Percentiles rank a stretch among this genome's conserved stretches.
Conservation (phyloP, 2,888 invertebrate species). For the Drosophila hamatofila region DNA sequence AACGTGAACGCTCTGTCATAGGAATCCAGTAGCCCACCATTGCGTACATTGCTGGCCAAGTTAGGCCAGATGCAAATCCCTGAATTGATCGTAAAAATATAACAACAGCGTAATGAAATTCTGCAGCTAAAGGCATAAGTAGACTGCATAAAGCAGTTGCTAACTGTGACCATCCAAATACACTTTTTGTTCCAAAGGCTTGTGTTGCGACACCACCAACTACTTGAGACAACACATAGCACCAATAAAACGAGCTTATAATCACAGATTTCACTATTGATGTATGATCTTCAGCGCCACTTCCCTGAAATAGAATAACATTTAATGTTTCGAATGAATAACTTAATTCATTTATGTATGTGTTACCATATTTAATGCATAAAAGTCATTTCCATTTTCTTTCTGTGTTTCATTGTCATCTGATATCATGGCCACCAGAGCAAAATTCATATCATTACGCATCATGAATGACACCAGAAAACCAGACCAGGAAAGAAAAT, state of each 20-base stretch:
- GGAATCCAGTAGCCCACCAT: conserved; percentile 91
- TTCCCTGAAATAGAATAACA: conserved; percentile 45
- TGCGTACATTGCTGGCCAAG: conserved; percentile 92
- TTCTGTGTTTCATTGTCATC: conserved; percentile 42
- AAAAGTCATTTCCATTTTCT: conserved; percentile 31
- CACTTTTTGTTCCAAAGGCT: conserved; percentile 89
- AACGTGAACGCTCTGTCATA: conserved; percentile 89
- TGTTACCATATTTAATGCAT: conserved; percentile 61
- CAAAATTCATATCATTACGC: conserved; percentile 90
- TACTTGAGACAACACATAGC: conserved; percentile 90
- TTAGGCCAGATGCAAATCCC: conserved; percentile 90
- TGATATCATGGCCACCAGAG: conserved; percentile 89
- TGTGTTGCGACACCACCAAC: conserved; percentile 90
- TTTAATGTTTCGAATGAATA: background rate
- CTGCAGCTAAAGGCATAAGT: conserved; percentile 88
- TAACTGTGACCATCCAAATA: conserved; percentile 90
- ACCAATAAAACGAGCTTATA: conserved; percentile 90
- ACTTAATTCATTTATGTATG: background rate
- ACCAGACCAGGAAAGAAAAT: conserved; percentile 90
- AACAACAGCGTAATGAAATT: conserved; percentile 87
- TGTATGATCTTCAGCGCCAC: conserved; percentile 85
- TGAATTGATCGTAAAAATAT: conserved; percentile 89
- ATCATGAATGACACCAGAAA: conserved; percentile 92
- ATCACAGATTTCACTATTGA: conserved; percentile 87
- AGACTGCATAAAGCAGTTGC: conserved; percentile 89